Evolutionary conservation across 2,113 vertebrate genomes (phyloP), one percentile per base, ranked within the genome.

Genomic region (Excalfactoria chinensis): DNA sequence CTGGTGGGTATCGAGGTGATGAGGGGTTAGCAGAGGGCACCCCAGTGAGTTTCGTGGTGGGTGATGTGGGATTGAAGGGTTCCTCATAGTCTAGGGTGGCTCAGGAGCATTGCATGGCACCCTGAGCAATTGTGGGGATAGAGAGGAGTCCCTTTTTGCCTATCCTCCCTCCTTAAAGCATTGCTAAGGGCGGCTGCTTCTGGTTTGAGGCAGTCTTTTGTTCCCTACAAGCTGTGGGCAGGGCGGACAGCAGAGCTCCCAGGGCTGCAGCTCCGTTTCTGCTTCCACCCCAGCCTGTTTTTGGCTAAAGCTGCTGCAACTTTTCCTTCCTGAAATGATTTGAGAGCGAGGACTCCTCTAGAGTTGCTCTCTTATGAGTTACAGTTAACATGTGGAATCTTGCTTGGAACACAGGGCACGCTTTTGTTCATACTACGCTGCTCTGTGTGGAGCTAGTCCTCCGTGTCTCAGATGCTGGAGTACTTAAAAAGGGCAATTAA

Each of bases 211-310:
- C 9, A 37, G 2, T 11, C 43, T 41, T 59, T 53, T 53, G 58
- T 66, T 71, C 11, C n/a, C 25, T 1, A 13, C 0, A 2, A 28
- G 30, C 44, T 32, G 37, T 8, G 4, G 20, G 30, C 21, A 13
- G 6, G 4, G n/a, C 21, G 11, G 1, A 8, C 15, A 8, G 5
- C 1, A 48, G 13, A 26, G 14, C 9, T 11, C 11, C 7, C 28
- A 20, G 60, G 46, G 55, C 48, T 4, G 32, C 5, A 16, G 11
- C 18, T 80, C n/a, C 0, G 1, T 7, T 2, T 7, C 74, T 23
- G 22, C 75, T 9, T 34, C 44, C 21, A 35, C 18, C 14, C 10
- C 0, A 3, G 20, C 34, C 13, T 40, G 56, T 2, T 7, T 43
- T 48, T 35, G 8, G 11, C 26, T 37, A 16, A 26, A 56, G 21